Conservation (phyloP, 2,888 invertebrate genomes). For the Rambutsinella grinnellia region DNA sequence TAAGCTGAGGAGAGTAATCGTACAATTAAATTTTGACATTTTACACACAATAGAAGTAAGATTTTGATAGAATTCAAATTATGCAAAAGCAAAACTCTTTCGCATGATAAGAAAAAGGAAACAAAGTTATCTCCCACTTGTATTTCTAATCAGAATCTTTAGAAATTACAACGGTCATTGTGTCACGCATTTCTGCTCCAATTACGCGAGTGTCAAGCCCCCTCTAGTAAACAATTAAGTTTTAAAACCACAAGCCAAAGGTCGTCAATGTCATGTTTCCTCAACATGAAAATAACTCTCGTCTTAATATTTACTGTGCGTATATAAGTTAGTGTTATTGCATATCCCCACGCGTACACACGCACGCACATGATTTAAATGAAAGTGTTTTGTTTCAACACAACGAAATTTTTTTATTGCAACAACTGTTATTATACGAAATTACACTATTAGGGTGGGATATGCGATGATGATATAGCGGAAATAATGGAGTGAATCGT, state of each 20-base stretch:
- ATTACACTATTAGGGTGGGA: not conserved
- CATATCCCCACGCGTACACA: not conserved
- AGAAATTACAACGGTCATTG: not conserved
- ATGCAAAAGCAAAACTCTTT: no score
- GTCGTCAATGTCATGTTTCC: not conserved
- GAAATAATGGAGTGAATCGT: slow-evolving; percentile 5
- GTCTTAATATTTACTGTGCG: not conserved
- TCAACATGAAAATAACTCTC: not conserved
- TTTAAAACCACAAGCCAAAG: not conserved
- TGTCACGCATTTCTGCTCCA: not conserved
- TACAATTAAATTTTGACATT: no score
- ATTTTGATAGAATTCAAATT: no score
- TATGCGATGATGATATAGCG: slow-evolving; percentile 11
- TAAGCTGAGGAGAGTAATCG: no score
- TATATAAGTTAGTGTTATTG: not conserved
- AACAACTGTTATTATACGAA: not conserved
- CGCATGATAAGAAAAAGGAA: no score
- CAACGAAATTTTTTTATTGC: not conserved
- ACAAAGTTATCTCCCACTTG: no score
- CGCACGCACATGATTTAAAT: not conserved
- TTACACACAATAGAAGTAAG: no score
- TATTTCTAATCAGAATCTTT: no score
- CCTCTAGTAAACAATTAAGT: no score
- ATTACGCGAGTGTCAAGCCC: not conserved
- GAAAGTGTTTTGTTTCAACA: not conserved